phyloP scores from a whole-genome alignment of 2,113 vertebrate genomes.

The Motacilla tschutschensis region DNA sequence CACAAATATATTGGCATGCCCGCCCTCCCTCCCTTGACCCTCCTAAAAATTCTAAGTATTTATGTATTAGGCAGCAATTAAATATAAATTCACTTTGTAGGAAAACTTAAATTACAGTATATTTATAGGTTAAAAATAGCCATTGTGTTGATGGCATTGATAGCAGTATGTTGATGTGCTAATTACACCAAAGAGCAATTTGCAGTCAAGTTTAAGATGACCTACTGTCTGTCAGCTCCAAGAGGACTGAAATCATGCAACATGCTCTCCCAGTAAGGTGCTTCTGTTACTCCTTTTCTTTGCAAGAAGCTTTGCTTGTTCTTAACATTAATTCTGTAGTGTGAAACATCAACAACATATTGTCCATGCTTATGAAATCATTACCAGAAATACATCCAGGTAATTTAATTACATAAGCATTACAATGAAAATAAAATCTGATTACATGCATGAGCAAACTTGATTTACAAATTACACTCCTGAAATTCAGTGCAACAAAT shows the following conservation, averaged over 20 bases:
- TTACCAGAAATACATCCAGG: conserved; percentile 17
- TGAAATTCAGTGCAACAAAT: conserved; percentile 69
- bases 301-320: not conserved
- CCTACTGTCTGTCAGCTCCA: not conserved
- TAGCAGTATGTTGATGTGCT: conserved; percentile 57
- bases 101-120: conserved; percentile 70
- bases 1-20: not conserved
- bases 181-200: conserved; percentile 51
- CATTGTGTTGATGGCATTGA: conserved; percentile 52
- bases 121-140: conserved; percentile 64
- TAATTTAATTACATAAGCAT: conserved; percentile 55
- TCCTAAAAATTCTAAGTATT: conserved; percentile 55
- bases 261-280: conserved; percentile 53
- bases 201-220: conserved; percentile 46
- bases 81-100: conserved; percentile 68
- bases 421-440: conserved; percentile 53
- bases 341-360: conserved; percentile 10
- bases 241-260: conserved; percentile 10
- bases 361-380: conserved; percentile 37
- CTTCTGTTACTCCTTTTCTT: conserved; percentile 24
- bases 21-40: not conserved
- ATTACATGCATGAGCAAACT: conserved; percentile 30
- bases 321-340: conserved; percentile 21
- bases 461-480: conserved; percentile 54
- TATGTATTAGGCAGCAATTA: conserved; percentile 64